Conservation (phyloP, 2,113 vertebrate genomes). For the Axis porcinus region DNA sequence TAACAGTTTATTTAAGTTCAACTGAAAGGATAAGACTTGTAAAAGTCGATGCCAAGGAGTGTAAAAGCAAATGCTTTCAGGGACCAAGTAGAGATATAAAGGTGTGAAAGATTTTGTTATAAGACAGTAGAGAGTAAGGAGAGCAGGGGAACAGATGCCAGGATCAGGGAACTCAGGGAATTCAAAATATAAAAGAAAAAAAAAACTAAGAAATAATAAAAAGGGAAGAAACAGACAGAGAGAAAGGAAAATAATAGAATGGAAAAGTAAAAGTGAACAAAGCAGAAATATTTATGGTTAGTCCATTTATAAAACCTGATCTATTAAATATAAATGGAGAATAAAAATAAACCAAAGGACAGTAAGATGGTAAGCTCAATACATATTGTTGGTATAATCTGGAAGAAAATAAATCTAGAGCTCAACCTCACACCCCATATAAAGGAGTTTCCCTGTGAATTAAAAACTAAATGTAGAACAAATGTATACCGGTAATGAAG, state of each 20-base stretch:
- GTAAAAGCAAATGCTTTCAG: not conserved
- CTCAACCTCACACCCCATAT: not conserved
- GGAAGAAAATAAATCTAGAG: not conserved
- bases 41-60: not conserved
- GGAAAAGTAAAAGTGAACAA: not conserved
- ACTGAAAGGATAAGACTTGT: not conserved
- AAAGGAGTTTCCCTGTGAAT: not conserved
- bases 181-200: not conserved
- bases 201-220: not conserved
- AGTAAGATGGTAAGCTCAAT: not conserved
- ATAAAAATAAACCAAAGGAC: not conserved
- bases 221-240: not conserved
- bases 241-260: not conserved
- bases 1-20: not conserved
- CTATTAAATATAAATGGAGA: not conserved
- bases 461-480: not conserved
- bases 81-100: not conserved
- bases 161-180: not conserved
- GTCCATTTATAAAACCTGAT: not conserved
- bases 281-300: not conserved
- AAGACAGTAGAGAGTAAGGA: not conserved
- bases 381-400: not conserved
- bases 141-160: not conserved
- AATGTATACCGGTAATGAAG: not conserved
- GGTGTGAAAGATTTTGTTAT: not conserved